Percentiles rank a stretch among this genome's conserved stretches.
phyloP scores from a whole-genome alignment of 2,888 invertebrate species.

The Tethea ocularis region DNA sequence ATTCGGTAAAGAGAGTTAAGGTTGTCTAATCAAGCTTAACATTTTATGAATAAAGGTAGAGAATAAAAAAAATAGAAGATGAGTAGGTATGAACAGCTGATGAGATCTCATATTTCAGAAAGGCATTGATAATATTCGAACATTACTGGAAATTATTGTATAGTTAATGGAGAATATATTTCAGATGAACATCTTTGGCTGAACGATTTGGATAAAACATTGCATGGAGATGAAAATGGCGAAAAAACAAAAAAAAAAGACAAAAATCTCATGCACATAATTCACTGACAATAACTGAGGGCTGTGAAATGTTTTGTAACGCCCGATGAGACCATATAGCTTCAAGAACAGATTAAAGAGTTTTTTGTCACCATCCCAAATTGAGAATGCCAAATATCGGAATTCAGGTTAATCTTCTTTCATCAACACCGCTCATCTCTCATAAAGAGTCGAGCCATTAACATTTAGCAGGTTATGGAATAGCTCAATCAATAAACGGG shows the following conservation, averaged over 20 bases:
- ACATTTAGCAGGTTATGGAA: conserved; percentile 52
- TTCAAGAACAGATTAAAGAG: background rate
- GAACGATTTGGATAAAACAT: too few species aligned
- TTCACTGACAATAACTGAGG: too few species aligned
- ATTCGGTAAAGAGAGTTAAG: conserved; percentile 33
- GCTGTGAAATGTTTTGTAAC: too few species aligned
- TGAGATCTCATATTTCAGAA: background rate
- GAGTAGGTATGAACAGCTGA: too few species aligned
- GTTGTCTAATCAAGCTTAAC: conserved; percentile 26
- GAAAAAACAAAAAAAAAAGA: too few species aligned
- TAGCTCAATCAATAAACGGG: conserved; percentile 58
- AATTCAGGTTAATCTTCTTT: conserved; percentile 29
- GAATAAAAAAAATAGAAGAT: too few species aligned
- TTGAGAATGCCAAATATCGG: conserved; percentile 13
- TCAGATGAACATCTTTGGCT: too few species aligned
- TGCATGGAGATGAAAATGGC: too few species aligned
- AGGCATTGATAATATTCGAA: too few species aligned
- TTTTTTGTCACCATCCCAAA: background rate
- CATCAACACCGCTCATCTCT: conserved; percentile 34
- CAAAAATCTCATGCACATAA: too few species aligned
- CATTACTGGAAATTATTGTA: too few species aligned
- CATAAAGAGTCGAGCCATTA: conserved; percentile 41
- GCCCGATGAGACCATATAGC: background rate
- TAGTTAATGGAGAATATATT: too few species aligned
- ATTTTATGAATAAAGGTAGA: background rate